A percentile compares a stretch with the other conserved stretches of the same genome.
Conservation (phyloP, 2,888 invertebrate species). For the Subacronicta megacephala region DNA sequence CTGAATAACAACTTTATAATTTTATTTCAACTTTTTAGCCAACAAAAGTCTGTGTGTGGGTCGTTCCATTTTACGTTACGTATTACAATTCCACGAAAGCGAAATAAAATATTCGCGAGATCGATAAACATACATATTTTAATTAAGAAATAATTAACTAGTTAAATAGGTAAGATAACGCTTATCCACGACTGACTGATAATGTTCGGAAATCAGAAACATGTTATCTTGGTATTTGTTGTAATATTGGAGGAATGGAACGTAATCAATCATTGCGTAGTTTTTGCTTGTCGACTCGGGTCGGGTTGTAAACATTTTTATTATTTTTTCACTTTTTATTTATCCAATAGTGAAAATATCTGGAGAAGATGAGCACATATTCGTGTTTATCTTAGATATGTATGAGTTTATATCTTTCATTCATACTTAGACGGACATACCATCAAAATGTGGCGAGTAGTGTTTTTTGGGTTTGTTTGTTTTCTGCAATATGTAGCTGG, state of each 20-base stretch:
- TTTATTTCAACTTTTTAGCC: too few relatives aligned
- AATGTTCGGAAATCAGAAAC: too few relatives aligned
- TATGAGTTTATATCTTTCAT: slow-evolving; percentile 38
- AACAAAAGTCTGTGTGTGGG: too few relatives aligned
- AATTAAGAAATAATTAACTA: too few relatives aligned
- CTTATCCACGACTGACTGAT: too few relatives aligned
- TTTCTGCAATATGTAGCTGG: slow-evolving; percentile 69
- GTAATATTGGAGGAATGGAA: slow-evolving; percentile 1
- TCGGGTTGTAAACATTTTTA: slow-evolving; percentile 56
- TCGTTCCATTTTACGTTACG: too few relatives aligned
- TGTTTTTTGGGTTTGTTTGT: slow-evolving; percentile 68
- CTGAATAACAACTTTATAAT: too few relatives aligned
- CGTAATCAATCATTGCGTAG: slow-evolving; percentile 32
- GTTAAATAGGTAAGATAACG: too few relatives aligned
- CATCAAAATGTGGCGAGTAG: slow-evolving; percentile 62
- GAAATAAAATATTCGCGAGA: too few relatives aligned
- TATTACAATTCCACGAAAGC: too few relatives aligned
- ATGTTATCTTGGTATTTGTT: too few relatives aligned
- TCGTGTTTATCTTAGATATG: slow-evolving; percentile 43
- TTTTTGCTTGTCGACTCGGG: slow-evolving; percentile 31
- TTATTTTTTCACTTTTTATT: slow-evolving; percentile 59
- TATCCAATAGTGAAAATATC: slow-evolving; percentile 33
- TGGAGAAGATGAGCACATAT: slow-evolving; percentile 37
- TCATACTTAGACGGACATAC: slow-evolving; percentile 33
- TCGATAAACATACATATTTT: too few relatives aligned